A percentile compares a stretch with the other conserved stretches of the same genome.
Evolutionary conservation across 2,888 invertebrate genomes (phyloP).

Genomic region (Limenitis camilla): DNA sequence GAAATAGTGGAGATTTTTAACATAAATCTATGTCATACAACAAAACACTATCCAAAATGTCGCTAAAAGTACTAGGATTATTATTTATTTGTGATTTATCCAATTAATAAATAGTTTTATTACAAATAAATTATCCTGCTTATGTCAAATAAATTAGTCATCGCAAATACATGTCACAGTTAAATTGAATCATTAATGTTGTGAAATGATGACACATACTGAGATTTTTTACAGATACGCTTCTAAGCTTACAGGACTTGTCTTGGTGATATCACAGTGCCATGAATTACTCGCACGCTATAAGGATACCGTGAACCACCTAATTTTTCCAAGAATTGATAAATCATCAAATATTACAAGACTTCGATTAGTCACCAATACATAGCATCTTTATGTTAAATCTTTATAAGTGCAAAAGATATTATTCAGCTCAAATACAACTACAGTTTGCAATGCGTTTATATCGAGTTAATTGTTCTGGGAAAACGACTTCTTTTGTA

Average conservation of each 20-base stretch:
- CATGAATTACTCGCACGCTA: conserved; percentile 1
- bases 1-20: too few relatives aligned
- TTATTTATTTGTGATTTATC: too few relatives aligned
- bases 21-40: too few relatives aligned
- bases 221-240: conserved; percentile 47
- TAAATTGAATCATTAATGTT: conserved; percentile 46
- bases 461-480: background rate
- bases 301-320: background rate
- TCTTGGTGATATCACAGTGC: conserved; percentile 34
- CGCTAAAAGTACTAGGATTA: too few relatives aligned
- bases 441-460: background rate
- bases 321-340: conserved; percentile 11
- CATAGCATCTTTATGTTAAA: background rate
- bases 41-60: too few relatives aligned
- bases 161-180: conserved; percentile 28
- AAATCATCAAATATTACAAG: background rate
- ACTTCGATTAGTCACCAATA: background rate
- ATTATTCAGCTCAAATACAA: background rate
- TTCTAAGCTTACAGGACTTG: conserved; percentile 36
- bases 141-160: conserved; percentile 17
- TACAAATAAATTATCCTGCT: background rate
- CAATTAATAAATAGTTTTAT: too few relatives aligned
- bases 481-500: background rate
- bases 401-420: too few relatives aligned
- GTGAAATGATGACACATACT: conserved; percentile 52